Evolutionary conservation across 53 echinoderm and acorn worm species (phyloP), one percentile per base, ranked within the genome.

Genomic region (Echinarachnius parma): DNA sequence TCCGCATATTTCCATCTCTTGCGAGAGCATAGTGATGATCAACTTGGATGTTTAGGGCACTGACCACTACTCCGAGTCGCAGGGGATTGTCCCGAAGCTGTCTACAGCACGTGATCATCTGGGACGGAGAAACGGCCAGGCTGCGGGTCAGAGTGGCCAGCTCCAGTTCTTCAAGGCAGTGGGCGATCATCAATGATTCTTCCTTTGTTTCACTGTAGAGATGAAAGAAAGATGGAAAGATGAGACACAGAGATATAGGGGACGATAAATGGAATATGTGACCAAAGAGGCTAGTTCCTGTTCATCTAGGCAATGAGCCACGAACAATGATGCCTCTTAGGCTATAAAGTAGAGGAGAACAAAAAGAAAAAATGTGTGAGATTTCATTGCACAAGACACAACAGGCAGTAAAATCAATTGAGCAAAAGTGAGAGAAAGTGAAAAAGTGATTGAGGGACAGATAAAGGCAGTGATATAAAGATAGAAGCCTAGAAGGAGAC

Each of bases 51-150:
- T 77, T 68, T 1, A 83, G 68, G 10, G 48, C 86, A 0, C 50
- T 46, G 53, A 92, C 13, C 21, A 71, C 54, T 50, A 83, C 86
- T 19, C 86, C 83, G 8, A 81, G 77, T 21, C 69, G 48, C 1
- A 33, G 23, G 0, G 77, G 82, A 64, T 86, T 82, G 15, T 88
- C 64, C 26, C 68, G 31, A 2, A 96, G 83, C 42, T 85, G 46
- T n/a, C 55, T 56, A 76, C 91, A 98, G 77, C 98, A 91, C 0
- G 77, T 53, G 8, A 81, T 74, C 88, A 92, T 91, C 68, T 92
- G 77, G 22, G 88, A 79, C 1, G 88, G 77, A 15, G 91, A 80
- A 57, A 92, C 80, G 9, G 77, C 58, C 8, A 81, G 70, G 27
- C 88, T 83, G 46, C 85, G 82, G 30, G 66, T 77, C 63, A 98